These are phyloP conservation scores for Hirtodrosophila trivittata DNA, from an alignment of 2,888 invertebrate genomes.

Conservation along the genomic window DNA sequence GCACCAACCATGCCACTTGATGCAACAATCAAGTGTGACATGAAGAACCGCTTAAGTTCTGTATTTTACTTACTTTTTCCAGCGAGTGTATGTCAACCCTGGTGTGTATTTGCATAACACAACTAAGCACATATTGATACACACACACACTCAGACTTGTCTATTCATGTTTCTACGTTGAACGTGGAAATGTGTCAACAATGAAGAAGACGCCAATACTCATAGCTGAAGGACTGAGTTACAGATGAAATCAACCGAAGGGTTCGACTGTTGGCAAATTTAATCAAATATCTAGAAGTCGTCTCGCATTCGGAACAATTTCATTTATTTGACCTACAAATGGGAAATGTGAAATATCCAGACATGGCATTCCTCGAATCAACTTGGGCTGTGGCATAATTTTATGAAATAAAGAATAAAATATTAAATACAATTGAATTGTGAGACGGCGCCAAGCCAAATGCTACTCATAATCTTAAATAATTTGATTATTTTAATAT, in stretches of 20 bases:
- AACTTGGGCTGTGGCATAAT: slow-evolving; percentile 10
- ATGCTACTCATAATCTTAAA: too few species aligned
- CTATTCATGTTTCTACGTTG: slow-evolving; percentile 48
- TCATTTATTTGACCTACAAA: slow-evolving; percentile 33
- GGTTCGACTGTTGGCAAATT: slow-evolving; percentile 37
- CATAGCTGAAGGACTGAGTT: slow-evolving; percentile 16
- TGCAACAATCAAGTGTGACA: slow-evolving; percentile 12
- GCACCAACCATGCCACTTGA: slow-evolving; percentile 10
- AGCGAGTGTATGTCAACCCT: not conserved
- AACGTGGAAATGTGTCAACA: slow-evolving; percentile 65
- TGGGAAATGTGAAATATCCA: slow-evolving; percentile 15
- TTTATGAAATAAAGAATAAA: not conserved
- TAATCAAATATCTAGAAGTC: slow-evolving; percentile 54
- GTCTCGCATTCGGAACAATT: slow-evolving; percentile 31
- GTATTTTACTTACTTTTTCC: slow-evolving; percentile 32
- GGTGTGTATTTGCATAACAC: slow-evolving; percentile 15
- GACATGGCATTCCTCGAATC: slow-evolving; percentile 10
- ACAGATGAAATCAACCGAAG: slow-evolving; percentile 44
- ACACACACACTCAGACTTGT: not conserved
- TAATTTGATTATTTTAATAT: too few species aligned
- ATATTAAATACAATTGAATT: too few species aligned
- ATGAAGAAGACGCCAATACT: slow-evolving; percentile 32
- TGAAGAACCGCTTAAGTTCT: slow-evolving; percentile 29
- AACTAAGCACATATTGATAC: slow-evolving; percentile 26
- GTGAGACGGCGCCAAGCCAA: too few species aligned